Conservation (phyloP, 1,140 invertebrate genomes). For the Pygmarrhopalites habei region DNA sequence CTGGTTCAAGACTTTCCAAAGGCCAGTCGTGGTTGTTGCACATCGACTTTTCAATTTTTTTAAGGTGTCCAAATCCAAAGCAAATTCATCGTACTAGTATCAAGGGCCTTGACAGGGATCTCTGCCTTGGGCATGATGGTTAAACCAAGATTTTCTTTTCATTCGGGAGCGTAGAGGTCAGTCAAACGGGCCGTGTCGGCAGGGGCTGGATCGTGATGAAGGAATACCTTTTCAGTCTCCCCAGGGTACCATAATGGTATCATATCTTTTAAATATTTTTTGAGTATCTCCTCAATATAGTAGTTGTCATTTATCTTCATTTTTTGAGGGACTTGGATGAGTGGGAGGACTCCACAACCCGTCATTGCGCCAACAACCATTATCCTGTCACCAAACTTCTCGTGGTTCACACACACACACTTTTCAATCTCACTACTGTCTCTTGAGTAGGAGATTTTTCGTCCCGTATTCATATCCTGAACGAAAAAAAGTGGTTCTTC, state of each 20-base stretch:
- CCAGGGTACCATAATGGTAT: neutral
- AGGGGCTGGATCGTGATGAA: conserved; percentile 12
- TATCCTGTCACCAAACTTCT: neutral
- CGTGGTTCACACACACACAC: no score
- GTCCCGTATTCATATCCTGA: neutral
- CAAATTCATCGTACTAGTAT: conserved; percentile 15
- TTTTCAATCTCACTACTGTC: neutral
- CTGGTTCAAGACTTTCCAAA: conserved; percentile 14
- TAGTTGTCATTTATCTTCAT: no score
- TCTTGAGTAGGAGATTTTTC: conserved; percentile 7
- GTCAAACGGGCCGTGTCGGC: conserved; percentile 4
- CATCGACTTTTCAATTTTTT: neutral
- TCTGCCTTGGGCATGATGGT: conserved; percentile 18
- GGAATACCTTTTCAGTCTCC: conserved; percentile 3
- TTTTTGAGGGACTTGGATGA: conserved; percentile 6
- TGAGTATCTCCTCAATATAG: conserved; percentile 5
- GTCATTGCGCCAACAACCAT: conserved; percentile 20
- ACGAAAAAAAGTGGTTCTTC: conserved; percentile 16
- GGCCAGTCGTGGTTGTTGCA: neutral
- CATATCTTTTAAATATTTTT: neutral
- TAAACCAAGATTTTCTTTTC: conserved; percentile 2
- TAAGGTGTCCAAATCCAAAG: conserved; percentile 11
- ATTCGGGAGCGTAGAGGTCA: neutral
- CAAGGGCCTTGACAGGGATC: conserved; percentile 14
- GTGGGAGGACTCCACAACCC: conserved; percentile 4